phyloP scores from a whole-genome alignment of 2,113 vertebrate species.

The Typhlomys cinereus region DNA sequence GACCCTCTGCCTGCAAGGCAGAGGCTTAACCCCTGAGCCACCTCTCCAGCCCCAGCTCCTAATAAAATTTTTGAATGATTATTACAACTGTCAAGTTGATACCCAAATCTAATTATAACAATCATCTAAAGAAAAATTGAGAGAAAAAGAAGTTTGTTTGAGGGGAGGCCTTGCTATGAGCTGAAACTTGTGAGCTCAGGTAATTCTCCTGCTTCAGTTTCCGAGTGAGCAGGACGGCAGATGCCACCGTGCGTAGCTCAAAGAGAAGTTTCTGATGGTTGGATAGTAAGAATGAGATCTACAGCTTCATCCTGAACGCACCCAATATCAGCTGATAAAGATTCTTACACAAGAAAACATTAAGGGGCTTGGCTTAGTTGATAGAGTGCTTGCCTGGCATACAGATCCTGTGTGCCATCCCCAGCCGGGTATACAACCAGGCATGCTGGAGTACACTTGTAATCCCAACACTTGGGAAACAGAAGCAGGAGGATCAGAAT shows the following conservation, averaged over 20 bases:
- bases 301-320: no score
- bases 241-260: not conserved
- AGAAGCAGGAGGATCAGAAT: not conserved
- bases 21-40: no score
- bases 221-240: not conserved
- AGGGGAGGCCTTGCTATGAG: not conserved
- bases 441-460: not conserved
- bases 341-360: not conserved
- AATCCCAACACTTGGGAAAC: not conserved
- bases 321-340: no score
- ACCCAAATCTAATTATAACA: no score
- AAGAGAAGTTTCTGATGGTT: not conserved
- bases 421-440: not conserved
- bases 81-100: no score
- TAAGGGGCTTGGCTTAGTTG: not conserved
- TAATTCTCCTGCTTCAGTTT: not conserved
- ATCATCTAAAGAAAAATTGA: slow-evolving; percentile 16
- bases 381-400: not conserved
- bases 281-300: not conserved
- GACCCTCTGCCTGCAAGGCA: no score
- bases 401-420: not conserved
- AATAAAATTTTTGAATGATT: no score
- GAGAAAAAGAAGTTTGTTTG: not conserved
- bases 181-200: not conserved
- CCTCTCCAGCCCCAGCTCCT: no score